phyloP scores from a whole-genome alignment of 2,888 invertebrate species.

The Pogonocherus hispidulus region DNA sequence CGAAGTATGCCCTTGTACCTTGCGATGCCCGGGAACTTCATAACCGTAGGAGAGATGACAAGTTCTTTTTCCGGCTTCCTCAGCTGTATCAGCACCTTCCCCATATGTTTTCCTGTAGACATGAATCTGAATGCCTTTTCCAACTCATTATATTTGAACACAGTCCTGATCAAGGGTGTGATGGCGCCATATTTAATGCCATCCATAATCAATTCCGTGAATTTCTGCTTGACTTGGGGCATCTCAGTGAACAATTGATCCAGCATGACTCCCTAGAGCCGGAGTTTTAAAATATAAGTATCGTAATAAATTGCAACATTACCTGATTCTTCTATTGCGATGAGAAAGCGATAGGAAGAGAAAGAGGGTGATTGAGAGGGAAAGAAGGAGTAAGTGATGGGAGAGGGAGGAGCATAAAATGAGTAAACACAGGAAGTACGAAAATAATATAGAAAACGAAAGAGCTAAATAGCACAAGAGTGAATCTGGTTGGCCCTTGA shows the following conservation, averaged over 20 bases:
- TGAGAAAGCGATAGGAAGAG: no score
- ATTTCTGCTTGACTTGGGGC: background rate
- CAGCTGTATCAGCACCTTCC: conserved; percentile 74
- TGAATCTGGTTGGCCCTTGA: no score
- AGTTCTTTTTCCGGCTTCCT: conserved; percentile 66
- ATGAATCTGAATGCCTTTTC: conserved; percentile 80
- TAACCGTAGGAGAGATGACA: background rate
- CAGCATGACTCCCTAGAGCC: conserved; percentile 71
- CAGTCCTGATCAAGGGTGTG: conserved; percentile 76
- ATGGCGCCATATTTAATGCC: conserved; percentile 72
- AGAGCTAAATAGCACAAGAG: no score
- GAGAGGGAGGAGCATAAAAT: no score
- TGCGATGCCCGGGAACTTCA: conserved; percentile 29
- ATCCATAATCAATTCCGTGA: conserved; percentile 24
- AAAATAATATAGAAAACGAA: no score
- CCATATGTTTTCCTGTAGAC: conserved; percentile 83
- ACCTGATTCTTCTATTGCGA: no score
- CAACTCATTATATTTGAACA: conserved; percentile 76
- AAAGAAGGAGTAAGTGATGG: no score
- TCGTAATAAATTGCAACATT: no score
- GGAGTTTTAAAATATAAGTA: no score
- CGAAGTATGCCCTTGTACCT: no score
- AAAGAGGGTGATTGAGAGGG: no score
- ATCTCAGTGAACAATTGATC: conserved; percentile 67
- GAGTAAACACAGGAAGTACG: no score